phyloP scores from a whole-genome alignment of 2,888 invertebrate species.

The Trissolcus brochymenae region DNA sequence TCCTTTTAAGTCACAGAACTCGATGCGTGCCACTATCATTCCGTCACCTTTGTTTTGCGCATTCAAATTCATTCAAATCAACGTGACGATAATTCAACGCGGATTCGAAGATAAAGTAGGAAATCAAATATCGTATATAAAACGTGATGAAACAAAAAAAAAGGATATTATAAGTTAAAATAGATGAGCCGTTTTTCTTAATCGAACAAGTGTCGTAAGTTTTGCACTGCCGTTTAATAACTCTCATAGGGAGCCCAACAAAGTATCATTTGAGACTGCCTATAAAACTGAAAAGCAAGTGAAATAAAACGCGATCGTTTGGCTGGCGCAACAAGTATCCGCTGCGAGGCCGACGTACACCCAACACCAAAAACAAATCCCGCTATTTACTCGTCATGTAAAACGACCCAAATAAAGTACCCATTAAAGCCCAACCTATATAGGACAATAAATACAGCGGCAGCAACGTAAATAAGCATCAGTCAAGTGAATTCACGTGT shows the following conservation, averaged over 20 bases:
- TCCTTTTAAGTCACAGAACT: constrained; percentile 15
- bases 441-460: constrained; percentile 49
- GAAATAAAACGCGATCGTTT: constrained; percentile 49
- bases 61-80: no score
- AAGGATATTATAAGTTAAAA: no score
- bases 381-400: constrained; percentile 53
- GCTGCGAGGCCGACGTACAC: constrained; percentile 30
- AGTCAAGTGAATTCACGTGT: constrained; percentile 55
- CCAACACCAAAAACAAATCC: constrained; percentile 49
- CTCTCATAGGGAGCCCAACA: constrained; percentile 31
- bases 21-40: constrained; percentile 3
- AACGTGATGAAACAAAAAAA: no score
- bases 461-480: constrained; percentile 52
- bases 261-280: constrained; percentile 40
- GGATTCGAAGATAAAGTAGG: no score
- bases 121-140: no score
- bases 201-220: constrained; percentile 1
- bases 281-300: constrained; percentile 45
- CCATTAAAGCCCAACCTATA: constrained; percentile 45
- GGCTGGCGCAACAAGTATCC: constrained; percentile 33
- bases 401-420: constrained; percentile 52
- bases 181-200: no score
- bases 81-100: no score
- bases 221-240: constrained; percentile 21
- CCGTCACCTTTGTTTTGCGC: not conserved